Conservation (phyloP, 2,113 vertebrate genomes). For the Mola mola region DNA sequence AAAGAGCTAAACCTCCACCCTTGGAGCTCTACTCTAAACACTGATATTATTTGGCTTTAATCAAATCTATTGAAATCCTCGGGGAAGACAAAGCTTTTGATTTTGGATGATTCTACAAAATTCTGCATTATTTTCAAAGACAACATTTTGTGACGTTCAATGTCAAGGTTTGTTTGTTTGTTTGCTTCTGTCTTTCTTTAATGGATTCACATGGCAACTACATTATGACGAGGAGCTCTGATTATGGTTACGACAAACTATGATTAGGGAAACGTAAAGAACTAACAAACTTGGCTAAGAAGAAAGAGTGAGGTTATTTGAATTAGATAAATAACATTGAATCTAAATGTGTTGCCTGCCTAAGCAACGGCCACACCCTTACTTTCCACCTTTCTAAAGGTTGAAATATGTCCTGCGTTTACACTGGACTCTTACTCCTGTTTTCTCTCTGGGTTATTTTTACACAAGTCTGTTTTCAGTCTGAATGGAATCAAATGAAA, state of each 20-base stretch:
- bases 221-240: not conserved
- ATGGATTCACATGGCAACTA: not conserved
- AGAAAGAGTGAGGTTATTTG: not conserved
- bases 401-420: no score
- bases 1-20: constrained; percentile 36
- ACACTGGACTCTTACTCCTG: no score
- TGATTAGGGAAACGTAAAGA: not conserved
- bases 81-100: not conserved
- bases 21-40: constrained; percentile 17
- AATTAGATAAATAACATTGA: not conserved
- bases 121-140: not conserved
- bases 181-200: not conserved
- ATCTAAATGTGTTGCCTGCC: no score
- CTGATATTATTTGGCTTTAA: constrained; percentile 6
- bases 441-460: not conserved
- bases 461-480: not conserved
- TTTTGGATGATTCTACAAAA: not conserved
- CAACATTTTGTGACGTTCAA: no score
- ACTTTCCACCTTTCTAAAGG: no score
- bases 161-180: no score
- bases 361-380: not conserved
- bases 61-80: not conserved
- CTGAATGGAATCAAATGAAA: not conserved
- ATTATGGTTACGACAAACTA: not conserved
- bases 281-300: not conserved